Evolutionary conservation across 2,888 invertebrate genomes (phyloP).

Genomic region (Anticlea derivata): DNA sequence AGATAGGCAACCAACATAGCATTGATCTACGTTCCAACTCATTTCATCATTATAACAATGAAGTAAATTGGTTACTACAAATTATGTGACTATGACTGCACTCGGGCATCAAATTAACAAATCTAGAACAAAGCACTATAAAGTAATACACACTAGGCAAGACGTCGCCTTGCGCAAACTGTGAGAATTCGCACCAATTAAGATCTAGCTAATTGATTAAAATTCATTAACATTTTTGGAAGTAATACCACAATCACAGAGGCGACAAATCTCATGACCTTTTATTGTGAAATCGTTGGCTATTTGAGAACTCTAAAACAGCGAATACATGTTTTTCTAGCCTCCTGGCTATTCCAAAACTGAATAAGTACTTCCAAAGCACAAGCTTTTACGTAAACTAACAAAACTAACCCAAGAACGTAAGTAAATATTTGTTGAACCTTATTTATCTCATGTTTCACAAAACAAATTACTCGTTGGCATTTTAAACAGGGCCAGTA

Average conservation of each 20-base stretch:
- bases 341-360: too few relatives aligned
- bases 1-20: conserved; percentile 3
- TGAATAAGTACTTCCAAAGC: too few relatives aligned
- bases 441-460: too few relatives aligned
- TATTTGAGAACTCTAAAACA: too few relatives aligned
- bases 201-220: conserved; percentile 30
- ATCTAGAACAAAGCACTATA: conserved; percentile 34
- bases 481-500: conserved; percentile 61
- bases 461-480: conserved; percentile 60
- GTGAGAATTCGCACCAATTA: conserved; percentile 30
- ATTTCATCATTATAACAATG: conserved; percentile 18
- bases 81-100: conserved; percentile 33
- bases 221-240: conserved; percentile 22
- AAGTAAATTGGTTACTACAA: conserved; percentile 25
- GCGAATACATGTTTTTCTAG: too few relatives aligned
- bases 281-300: conserved; percentile 22
- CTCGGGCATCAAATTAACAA: conserved; percentile 28
- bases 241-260: conserved; percentile 30
- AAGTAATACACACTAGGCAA: conserved; percentile 27
- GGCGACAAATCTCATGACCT: conserved; percentile 28
- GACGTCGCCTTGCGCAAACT: conserved; percentile 31
- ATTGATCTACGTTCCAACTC: not conserved
- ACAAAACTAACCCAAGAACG: conserved; percentile 22
- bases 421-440: conserved; percentile 39
- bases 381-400: conserved; percentile 7